Base-by-base conservation (phyloP, 2,797 vertebrate species). In the Leuciscus waleckii region DNA sequence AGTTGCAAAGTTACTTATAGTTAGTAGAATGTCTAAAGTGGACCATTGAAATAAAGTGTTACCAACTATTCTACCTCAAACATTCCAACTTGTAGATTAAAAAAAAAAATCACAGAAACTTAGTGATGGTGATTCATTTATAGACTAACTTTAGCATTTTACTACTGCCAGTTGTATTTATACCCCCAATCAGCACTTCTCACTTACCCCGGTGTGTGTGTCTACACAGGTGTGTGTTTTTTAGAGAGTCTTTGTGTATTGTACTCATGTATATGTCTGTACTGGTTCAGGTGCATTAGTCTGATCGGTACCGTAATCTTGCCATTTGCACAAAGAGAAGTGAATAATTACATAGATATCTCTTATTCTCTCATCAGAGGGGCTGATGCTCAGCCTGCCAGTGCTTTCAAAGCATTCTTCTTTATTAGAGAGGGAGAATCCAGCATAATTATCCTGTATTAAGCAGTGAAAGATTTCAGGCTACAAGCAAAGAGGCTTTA, bases 401-500 rank as follows among this genome's bases (percentile, higher is more conserved):
- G 76, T 86, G 74, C 69, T 82, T 82, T 58, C 35, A 82, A 73
- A 19, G 58, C 82, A 39, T 79, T 84, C 49, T 69, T 81, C 79
- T 84, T 85, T 85, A 84, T 78, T 80, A 69, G 71, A 65, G 83
- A 63, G 73, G 73, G 63, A 78, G 63, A 79, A 82, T 83, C 82
- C 69, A 68, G 63, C 73, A 85, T 85, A 86, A 88, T 82, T 49
- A 74, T 82, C 73, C 56, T 82, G 35, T 77, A 82, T 76, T 69
- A 88, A 84, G 82, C 61, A 75, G 73, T 73, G 46, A 78, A 71
- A 86, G 61, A 84, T 83, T 79, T 85, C 76, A 85, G 68, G 56
- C 71, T 70, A 74, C 46, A n/a, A 56, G 63, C 39, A 46, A 56
- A 83, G 71, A 75, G 54, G 35, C 80, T 87, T 85, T 83, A 58